Percentiles rank a stretch among this genome's conserved stretches.
Conservation (phyloP, 2,113 vertebrate species). For the Trogon surrucura region DNA sequence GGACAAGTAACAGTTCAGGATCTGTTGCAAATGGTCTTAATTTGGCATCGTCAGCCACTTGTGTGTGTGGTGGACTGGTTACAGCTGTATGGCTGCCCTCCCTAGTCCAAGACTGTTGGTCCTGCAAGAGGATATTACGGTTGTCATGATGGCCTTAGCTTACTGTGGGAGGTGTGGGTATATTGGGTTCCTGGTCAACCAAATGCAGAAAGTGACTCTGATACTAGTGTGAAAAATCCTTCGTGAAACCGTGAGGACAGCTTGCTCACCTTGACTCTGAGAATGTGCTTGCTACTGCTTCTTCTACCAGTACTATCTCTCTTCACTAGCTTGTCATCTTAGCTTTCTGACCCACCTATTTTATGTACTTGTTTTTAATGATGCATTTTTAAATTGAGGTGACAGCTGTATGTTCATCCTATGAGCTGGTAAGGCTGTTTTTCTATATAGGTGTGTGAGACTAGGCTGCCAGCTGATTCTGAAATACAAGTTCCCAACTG, state of each 20-base stretch:
- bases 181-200: background rate
- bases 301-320: background rate
- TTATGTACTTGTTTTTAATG: background rate
- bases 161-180: rapidly evolving
- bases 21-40: background rate
- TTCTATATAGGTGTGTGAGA: background rate
- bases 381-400: background rate
- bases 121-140: background rate
- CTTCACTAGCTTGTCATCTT: background rate
- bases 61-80: rapidly evolving
- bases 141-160: background rate
- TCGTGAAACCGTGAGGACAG: rapidly evolving
- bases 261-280: background rate
- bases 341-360: background rate
- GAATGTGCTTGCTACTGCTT: background rate
- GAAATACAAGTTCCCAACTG: background rate
- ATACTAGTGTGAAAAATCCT: background rate
- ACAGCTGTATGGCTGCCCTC: background rate
- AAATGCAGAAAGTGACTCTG: background rate
- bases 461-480: background rate
- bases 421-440: background rate
- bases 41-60: background rate
- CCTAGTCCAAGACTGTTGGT: too few relatives aligned
- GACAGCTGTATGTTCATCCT: background rate
- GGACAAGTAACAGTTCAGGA: rapidly evolving